Base-by-base conservation (phyloP, 1,140 invertebrate species). In the Acromyrmex charruanus region DNA sequence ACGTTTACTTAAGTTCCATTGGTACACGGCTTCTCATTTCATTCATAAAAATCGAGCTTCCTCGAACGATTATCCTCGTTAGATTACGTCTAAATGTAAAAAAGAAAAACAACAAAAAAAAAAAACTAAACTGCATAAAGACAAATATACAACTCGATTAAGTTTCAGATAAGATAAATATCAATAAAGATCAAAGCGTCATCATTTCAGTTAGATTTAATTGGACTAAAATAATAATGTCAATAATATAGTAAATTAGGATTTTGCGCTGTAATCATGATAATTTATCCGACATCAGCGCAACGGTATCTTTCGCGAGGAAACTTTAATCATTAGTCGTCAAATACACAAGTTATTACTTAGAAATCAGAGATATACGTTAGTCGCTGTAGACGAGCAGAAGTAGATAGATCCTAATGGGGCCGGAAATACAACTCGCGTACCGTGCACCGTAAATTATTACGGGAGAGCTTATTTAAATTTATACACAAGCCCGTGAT, bases 1-100 rank as follows among this genome's bases (percentile, higher is more conserved):
- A 59, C 71, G 59, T 85, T 85, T 85, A 85, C 82, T 85, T 58
- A 68, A 85, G 31, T 66, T 66, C 35, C 49, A 49, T 35, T 49
- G n/a, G n/a, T 31, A 72, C 39, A 53, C 31, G 79, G 72, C 53
- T 74, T 82, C 35, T 49, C 53, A 25, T 82, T 82, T 59, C 59
- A 59, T 55, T 49, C 39, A 35, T 58, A 49, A 65, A 39, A 75
- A 75, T 84, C 55, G 75, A 84, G 63, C 68, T 74, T 39, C 18
- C 55, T 12, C 55, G 39, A 2, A 25, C 3, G 16, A 14, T 10
- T 35, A 35, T 31, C 59, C 68, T 39, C 7, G 35, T 49, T 49
- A 35, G 59, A n/a, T 59, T 39, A 21, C 18, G 51, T 51, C 25
- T 4, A 49, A 10, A n/a, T 28, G 14, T 14, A 49, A 82, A 82